Evolutionary conservation across 37 sponge, comb jelly and placozoan genomes (phyloP), one percentile per base, ranked within the genome.

Genomic region (Halisarca cf. caerulea): DNA sequence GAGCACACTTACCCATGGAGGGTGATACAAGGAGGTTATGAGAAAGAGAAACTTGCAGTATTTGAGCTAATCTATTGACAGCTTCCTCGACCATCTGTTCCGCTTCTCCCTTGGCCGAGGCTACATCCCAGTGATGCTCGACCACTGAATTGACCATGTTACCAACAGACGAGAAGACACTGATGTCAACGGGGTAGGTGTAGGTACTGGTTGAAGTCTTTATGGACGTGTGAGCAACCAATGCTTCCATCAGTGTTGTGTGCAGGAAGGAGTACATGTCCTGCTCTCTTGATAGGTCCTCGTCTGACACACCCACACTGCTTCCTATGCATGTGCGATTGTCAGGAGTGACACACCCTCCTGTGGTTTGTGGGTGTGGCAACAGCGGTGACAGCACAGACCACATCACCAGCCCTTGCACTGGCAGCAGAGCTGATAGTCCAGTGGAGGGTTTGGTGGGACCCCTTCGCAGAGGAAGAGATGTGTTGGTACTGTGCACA

Each of bases 31-130:
- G 30, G 15, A 87, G 38, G 41, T 83, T 58, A 36, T 77, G 41
- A 17, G 86, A 59, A n/a, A 89, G 73, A 23, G 44, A 43, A 11
- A 89, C 85, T 55, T 93, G 93, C 6, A 93, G 75, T 6, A 93
- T 82, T 82, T 93, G 93, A 36, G 93, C 82, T 59, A 93, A 61
- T 73, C 93, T 79, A 36, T 93, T 90, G 59, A 93, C 79, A n/a
- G 73, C 6, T 11, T 42, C 44, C 34, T 83, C 84, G 15, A 36
- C 42, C 51, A 11, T 70, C n/a, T 1, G 24, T 1, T 42, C 21
- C 14, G 21, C 9, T 0, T 27, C 53, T 4, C 3, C 20, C 8
- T 28, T 2, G 36, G 43, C 2, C 25, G 9, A 74, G 2, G 0
- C 42, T 0, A 2, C 25, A 41, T 23, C 42, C 20, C 5, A 5